Percentiles rank a stretch among this genome's conserved stretches.
These are phyloP conservation scores for Tanypteryx hageni DNA, from an alignment of 2,888 invertebrate genomes.

Conservation along the genomic window DNA sequence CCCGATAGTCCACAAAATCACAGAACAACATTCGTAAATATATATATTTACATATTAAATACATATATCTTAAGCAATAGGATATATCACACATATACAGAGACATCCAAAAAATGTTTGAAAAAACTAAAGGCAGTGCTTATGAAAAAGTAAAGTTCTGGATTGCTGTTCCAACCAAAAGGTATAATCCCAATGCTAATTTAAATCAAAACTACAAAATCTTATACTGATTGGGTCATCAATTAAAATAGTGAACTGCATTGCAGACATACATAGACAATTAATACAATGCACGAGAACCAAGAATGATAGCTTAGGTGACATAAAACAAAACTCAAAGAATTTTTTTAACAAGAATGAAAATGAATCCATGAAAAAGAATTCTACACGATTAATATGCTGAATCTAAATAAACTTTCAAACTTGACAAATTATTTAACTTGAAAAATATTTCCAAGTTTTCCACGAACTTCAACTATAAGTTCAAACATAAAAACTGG, in stretches of 20 bases:
- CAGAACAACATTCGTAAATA: conserved; percentile 63
- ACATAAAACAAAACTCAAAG: background rate
- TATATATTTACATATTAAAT: conserved; percentile 63
- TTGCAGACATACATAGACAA: background rate
- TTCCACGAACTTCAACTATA: background rate
- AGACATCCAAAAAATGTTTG: conserved; percentile 35
- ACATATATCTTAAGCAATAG: conserved; percentile 50
- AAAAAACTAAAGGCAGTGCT: conserved; percentile 57
- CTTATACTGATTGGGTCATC: background rate
- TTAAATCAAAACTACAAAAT: background rate
- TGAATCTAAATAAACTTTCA: background rate
- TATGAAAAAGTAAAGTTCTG: conserved; percentile 42
- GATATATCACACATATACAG: conserved; percentile 40
- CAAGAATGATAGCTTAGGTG: background rate
- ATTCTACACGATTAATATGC: background rate
- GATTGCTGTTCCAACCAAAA: conserved; percentile 42
- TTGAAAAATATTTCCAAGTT: background rate
- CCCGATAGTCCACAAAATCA: conserved; percentile 59
- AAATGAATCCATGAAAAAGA: background rate
- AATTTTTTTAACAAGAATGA: background rate
- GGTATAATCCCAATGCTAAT: conserved; percentile 1
- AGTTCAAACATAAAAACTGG: conserved; percentile 22
- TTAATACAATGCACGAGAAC: background rate
- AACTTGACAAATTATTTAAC: background rate
- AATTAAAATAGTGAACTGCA: background rate